Evolutionary conservation across 1,140 invertebrate species (phyloP).

Genomic region (Aleiodes sp.): DNA sequence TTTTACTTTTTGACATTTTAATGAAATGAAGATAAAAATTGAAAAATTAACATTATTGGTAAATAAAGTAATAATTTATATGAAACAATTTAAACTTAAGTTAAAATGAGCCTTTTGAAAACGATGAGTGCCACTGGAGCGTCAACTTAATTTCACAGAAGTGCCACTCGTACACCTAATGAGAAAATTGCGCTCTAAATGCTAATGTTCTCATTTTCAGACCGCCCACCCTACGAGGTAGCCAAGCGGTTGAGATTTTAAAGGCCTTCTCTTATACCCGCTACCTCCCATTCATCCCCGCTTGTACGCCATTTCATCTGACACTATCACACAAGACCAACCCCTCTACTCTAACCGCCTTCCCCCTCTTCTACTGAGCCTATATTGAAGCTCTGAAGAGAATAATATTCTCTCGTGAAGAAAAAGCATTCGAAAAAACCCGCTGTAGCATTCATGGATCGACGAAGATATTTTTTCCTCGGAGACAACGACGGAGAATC

Average conservation of each 20-base stretch:
- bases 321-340: not conserved
- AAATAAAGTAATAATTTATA: no score
- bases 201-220: conserved; percentile 53
- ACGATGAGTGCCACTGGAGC: conserved; percentile 29
- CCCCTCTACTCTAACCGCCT: not conserved
- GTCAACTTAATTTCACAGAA: conserved; percentile 31
- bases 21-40: no score
- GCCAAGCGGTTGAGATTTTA: conserved; percentile 29
- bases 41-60: not conserved
- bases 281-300: no score
- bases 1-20: no score
- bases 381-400: not conserved
- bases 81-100: not conserved
- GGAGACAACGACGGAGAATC: no score
- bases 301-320: not conserved
- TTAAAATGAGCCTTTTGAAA: conserved; percentile 11
- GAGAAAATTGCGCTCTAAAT: conserved; percentile 53
- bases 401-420: no score
- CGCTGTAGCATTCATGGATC: no score
- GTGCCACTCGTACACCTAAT: conserved; percentile 40
- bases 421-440: no score
- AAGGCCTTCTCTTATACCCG: no score
- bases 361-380: not conserved
- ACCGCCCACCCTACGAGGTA: conserved; percentile 23
- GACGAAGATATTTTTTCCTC: no score